A percentile compares a stretch with the other conserved stretches of the same genome.
These are phyloP conservation scores for Cepphus grylle DNA, from an alignment of 2,113 vertebrate species.

Conservation along the genomic window DNA sequence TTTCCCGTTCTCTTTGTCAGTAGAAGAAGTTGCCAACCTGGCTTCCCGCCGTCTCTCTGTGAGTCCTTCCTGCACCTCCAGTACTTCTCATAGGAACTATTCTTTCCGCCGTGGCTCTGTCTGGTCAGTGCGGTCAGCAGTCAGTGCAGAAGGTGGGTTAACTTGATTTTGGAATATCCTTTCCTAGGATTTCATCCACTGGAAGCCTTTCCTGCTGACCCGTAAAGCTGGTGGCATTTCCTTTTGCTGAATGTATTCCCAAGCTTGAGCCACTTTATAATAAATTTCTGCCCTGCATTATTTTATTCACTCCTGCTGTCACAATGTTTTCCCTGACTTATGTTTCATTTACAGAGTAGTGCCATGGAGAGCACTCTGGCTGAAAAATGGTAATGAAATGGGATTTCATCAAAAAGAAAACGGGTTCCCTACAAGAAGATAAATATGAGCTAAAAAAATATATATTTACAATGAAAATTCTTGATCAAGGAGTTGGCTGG, in stretches of 20 bases:
- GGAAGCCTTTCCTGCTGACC: background rate
- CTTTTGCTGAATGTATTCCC: background rate
- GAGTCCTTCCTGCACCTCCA: constrained; percentile 96
- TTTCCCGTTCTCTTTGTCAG: constrained; percentile 78
- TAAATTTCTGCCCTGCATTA: background rate
- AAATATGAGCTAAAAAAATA: background rate
- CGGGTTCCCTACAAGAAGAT: background rate
- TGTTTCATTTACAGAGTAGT: background rate
- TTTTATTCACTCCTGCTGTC: background rate
- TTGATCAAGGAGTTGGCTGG: background rate
- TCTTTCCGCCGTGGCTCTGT: constrained; percentile 95
- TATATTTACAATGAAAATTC: background rate
- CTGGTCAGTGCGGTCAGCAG: constrained; percentile 93
- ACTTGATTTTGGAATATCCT: background rate
- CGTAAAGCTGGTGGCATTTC: background rate
- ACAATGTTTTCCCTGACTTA: background rate
- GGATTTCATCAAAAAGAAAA: background rate
- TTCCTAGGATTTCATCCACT: background rate
- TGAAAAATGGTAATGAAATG: background rate
- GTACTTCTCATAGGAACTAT: constrained; percentile 97
- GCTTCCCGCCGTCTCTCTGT: constrained; percentile 94
- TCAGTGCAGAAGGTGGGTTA: constrained; percentile 90
- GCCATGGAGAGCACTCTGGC: background rate
- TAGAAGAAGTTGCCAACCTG: constrained; percentile 98
- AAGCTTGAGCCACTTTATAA: background rate